Evolutionary conservation across 2,797 vertebrate species (phyloP).

Genomic region (Ambastaia sidthimunki): DNA sequence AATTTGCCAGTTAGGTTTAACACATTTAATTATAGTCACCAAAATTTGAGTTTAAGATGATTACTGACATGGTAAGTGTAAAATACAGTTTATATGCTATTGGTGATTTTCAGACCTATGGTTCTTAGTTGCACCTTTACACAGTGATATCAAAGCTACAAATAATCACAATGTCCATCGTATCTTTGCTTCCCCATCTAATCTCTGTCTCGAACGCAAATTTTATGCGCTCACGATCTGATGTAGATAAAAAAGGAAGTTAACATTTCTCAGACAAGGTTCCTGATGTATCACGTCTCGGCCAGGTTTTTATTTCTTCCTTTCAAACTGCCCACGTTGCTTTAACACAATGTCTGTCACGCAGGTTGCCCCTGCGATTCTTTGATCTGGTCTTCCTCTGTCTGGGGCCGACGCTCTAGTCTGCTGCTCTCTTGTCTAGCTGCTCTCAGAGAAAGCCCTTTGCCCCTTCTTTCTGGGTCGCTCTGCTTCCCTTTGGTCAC

Average conservation of each 20-base stretch:
- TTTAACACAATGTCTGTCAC: slow-evolving; percentile 82
- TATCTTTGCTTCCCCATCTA: slow-evolving; percentile 42
- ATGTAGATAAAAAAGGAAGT: slow-evolving; percentile 63
- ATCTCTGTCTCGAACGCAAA: slow-evolving; percentile 48
- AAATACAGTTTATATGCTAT: slow-evolving; percentile 1
- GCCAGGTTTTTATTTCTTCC: slow-evolving; percentile 53
- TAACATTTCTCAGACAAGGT: slow-evolving; percentile 68
- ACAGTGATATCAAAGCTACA: slow-evolving; percentile 21
- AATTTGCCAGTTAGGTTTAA: neutral
- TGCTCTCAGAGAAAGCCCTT: slow-evolving; percentile 62
- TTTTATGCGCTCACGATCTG: slow-evolving; percentile 28
- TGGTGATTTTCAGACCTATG: neutral
- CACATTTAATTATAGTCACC: neutral
- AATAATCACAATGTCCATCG: neutral
- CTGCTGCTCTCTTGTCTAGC: slow-evolving; percentile 73
- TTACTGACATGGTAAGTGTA: neutral
- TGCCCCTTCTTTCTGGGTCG: slow-evolving; percentile 53
- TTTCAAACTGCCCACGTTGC: slow-evolving; percentile 68
- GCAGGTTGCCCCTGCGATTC: slow-evolving; percentile 81
- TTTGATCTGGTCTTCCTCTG: slow-evolving; percentile 79
- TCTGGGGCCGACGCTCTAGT: slow-evolving; percentile 79
- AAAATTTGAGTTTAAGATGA: neutral
- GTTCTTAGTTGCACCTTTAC: neutral
- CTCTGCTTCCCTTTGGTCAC: slow-evolving; percentile 76
- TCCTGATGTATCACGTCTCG: slow-evolving; percentile 66